A percentile compares a stretch with the other conserved stretches of the same genome.
Evolutionary conservation across 1,140 invertebrate species (phyloP).

Genomic region (Zelostemma sp.): DNA sequence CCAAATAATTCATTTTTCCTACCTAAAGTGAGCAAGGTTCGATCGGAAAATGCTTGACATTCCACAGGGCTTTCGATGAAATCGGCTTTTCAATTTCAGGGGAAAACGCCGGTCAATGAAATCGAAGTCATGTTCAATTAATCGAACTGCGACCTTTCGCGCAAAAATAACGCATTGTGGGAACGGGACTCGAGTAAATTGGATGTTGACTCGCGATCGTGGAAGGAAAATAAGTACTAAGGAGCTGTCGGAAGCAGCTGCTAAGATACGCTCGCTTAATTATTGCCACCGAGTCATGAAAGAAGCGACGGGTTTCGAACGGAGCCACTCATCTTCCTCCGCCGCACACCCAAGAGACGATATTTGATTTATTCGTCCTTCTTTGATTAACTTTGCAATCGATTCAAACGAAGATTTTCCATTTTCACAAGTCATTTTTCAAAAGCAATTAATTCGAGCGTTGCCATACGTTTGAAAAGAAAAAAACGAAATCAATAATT

Average conservation of each 20-base stretch:
- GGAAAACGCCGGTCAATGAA: too few species aligned
- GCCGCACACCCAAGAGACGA: constrained; percentile 3
- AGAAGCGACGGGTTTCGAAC: constrained; percentile 1
- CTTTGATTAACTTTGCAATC: constrained; percentile 6
- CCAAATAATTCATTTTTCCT: too few species aligned
- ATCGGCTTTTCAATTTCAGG: too few species aligned
- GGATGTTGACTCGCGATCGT: constrained; percentile 53
- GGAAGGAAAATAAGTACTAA: constrained; percentile 53
- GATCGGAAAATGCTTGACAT: too few species aligned
- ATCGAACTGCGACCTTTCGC: constrained; percentile 28
- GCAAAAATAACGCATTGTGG: constrained; percentile 29
- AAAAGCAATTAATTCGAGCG: not conserved
- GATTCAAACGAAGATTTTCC: not conserved
- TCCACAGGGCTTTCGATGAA: too few species aligned
- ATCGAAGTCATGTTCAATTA: not conserved
- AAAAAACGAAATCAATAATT: too few species aligned
- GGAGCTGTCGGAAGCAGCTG: constrained; percentile 62
- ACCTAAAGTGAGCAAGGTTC: too few species aligned
- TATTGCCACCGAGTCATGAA: constrained; percentile 28
- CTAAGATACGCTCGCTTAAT: constrained; percentile 41
- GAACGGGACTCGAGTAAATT: constrained; percentile 64
- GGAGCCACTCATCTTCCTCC: constrained; percentile 11
- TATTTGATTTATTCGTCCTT: not conserved
- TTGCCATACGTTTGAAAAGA: too few species aligned
- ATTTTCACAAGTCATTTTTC: not conserved